Conservation (phyloP, 2,888 invertebrate species). For the Opisthograptis luteolata region DNA sequence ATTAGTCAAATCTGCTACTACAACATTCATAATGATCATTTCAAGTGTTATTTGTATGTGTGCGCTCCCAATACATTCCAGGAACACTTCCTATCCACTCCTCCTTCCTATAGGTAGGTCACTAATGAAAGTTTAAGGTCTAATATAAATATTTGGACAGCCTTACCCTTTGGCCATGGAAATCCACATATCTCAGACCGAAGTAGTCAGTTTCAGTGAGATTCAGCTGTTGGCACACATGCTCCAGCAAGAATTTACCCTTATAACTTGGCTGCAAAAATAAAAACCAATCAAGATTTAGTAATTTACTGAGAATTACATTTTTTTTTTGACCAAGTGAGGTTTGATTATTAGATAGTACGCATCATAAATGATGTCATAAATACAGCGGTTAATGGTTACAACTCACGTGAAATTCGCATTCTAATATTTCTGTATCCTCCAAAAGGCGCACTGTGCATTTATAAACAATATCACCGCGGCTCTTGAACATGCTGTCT, state of each 20-base stretch:
- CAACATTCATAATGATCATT: no score
- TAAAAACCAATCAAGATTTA: constrained; percentile 6
- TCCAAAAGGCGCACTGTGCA: constrained; percentile 95
- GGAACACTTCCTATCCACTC: no score
- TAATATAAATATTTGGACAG: not conserved
- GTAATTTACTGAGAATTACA: not conserved
- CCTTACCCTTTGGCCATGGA: constrained; percentile 93
- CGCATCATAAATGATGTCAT: not conserved
- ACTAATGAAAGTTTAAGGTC: constrained; percentile 4
- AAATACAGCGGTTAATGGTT: constrained; percentile 3
- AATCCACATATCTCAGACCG: constrained; percentile 96
- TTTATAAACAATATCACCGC: constrained; percentile 92
- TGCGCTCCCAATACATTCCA: no score
- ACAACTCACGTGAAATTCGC: constrained; percentile 90
- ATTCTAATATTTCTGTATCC: constrained; percentile 95
- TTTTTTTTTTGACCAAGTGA: not conserved
- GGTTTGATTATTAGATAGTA: constrained; percentile 1
- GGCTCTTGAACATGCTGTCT: constrained; percentile 85
- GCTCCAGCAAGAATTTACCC: constrained; percentile 94
- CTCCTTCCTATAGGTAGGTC: no score
- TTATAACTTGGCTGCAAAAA: constrained; percentile 92
- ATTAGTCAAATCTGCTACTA: no score
- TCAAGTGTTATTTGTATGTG: no score
- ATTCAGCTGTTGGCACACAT: constrained; percentile 95
- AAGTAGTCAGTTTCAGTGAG: constrained; percentile 97